Evolutionary conservation across 2,797 vertebrate species (phyloP).

Genomic region (Xiphorhynchus erythropygius): DNA sequence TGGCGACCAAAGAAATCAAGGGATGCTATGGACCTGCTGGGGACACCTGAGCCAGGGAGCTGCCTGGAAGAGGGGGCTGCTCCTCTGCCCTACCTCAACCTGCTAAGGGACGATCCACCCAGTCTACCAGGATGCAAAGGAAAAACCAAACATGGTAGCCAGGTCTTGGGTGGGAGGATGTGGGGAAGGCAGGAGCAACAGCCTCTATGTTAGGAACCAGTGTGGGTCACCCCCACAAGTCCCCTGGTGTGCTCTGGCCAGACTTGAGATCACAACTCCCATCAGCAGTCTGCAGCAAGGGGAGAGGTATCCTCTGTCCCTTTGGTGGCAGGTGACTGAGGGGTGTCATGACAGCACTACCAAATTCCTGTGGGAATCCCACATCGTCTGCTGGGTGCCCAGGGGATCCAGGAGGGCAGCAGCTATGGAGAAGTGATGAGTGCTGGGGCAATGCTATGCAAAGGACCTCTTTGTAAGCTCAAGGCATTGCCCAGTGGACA

Average conservation of each 20-base stretch:
- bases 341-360: background rate
- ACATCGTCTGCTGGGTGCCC: background rate
- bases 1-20: background rate
- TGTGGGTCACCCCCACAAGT: background rate
- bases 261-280: background rate
- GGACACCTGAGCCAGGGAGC: background rate
- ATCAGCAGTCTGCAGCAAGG: background rate
- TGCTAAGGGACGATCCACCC: background rate
- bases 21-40: background rate
- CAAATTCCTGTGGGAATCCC: background rate
- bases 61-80: background rate
- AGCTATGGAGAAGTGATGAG: background rate
- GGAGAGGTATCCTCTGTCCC: background rate
- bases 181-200: background rate
- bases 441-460: fast-evolving
- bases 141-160: background rate
- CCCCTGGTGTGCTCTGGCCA: background rate
- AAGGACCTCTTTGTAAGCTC: background rate
- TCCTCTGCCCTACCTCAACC: background rate
- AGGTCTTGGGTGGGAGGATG: background rate
- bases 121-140: background rate
- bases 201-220: fast-evolving
- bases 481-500: background rate
- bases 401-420: background rate
- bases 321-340: background rate